Evolutionary conservation across 2,888 invertebrate genomes (phyloP), one percentile per base, ranked within the genome.

Genomic region (Rambutsinella grinnellia): DNA sequence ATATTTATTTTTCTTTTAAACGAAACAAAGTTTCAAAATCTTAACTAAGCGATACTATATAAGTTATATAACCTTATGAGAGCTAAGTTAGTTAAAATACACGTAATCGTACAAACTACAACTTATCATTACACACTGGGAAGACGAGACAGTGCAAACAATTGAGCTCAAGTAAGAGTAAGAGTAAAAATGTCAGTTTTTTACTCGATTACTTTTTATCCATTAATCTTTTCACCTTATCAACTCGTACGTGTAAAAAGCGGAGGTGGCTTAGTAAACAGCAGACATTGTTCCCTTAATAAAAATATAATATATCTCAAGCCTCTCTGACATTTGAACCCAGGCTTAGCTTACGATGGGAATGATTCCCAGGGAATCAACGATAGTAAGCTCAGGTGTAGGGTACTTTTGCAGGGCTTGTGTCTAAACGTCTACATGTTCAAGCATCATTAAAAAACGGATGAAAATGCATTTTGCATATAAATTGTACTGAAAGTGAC

Each of bases 211-310:
- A 23, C 17, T 51, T 23, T 19, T 63, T 63, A 63, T 63, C 63
- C 63, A 63, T 36, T 53, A 53, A 63, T 63, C 63, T 63, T 62
- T 63, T 63, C 53, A 51, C 53, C 51, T 28, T 23, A 19, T 27
- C 53, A 53, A 2, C 36, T 51, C 10, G 51, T 51, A 51, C 51
- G 21, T 8, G 21, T 51, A 51, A 51, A 19, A 51, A 51, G 51
- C 51, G n/a, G 21, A 19, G n/a, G 51, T 51, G n/a, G 10, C 51
- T 10, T 51, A 36, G 36, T 36, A 13, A 36, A 36, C 36, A 36
- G 13, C 36, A 36, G 6, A 36, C 36, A 36, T 36, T 36, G 36
- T 36, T 36, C 6, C 36, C 36, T 36, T 36, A 36, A 36, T 36
- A 36, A 36, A 36, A 36, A 36, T 8, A 36, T 36, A 36, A 8